Conservation (phyloP, 2,113 vertebrate genomes). For the Protomyctophum bolini region DNA sequence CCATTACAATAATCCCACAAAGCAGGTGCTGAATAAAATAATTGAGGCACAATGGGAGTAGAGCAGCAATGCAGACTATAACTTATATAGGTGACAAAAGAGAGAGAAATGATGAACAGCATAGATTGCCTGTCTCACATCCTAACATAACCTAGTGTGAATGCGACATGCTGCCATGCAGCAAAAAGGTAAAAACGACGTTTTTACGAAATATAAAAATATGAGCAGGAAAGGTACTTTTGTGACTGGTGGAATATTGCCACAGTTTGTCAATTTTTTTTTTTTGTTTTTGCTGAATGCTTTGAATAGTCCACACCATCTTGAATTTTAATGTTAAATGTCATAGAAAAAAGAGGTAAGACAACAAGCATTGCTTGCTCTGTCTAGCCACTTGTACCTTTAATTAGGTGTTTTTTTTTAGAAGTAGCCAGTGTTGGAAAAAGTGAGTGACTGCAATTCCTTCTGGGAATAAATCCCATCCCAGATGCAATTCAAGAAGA, state of each 20-base stretch:
- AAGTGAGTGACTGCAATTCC: too few relatives aligned
- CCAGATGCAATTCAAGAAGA: too few relatives aligned
- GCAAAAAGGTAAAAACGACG: background rate
- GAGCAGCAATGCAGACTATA: conserved; percentile 57
- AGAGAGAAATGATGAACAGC: conserved; percentile 1
- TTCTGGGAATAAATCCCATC: too few relatives aligned
- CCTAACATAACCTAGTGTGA: background rate
- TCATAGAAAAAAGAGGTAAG: background rate
- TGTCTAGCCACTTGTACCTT: too few relatives aligned
- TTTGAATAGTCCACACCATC: too few relatives aligned
- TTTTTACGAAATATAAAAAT: background rate
- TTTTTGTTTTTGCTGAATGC: too few relatives aligned
- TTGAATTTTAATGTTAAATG: too few relatives aligned
- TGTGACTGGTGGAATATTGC: too few relatives aligned
- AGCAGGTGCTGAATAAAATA: conserved; percentile 44
- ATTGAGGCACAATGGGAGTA: conserved; percentile 70
- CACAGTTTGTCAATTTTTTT: too few relatives aligned
- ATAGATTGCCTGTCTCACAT: conserved; percentile 18
- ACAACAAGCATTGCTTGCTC: too few relatives aligned
- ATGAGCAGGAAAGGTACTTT: background rate
- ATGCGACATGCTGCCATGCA: conserved; percentile 28
- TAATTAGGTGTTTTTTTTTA: too few relatives aligned
- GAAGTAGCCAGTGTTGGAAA: too few relatives aligned
- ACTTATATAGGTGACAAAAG: conserved; percentile 29
- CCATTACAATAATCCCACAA: conserved; percentile 4